Conservation (phyloP, 2,888 invertebrate genomes). For the Antitype chi region DNA sequence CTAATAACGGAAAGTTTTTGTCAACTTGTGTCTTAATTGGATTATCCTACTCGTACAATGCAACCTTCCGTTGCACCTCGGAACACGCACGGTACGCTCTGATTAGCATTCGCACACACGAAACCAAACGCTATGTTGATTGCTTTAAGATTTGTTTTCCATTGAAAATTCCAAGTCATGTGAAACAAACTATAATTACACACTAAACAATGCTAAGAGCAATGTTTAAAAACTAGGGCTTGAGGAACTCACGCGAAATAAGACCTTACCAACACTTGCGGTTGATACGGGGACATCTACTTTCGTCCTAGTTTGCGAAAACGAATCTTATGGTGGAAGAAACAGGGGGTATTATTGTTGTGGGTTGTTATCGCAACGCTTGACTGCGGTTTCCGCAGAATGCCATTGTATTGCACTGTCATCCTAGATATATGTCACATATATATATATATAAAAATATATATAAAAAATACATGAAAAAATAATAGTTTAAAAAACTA, state of each 20-base stretch:
- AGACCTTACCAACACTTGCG: slow-evolving; percentile 70
- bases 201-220: slow-evolving; percentile 74
- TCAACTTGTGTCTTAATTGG: slow-evolving; percentile 65
- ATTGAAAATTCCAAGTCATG: slow-evolving; percentile 51
- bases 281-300: slow-evolving; percentile 66
- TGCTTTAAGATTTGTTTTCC: slow-evolving; percentile 58
- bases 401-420: slow-evolving; percentile 82
- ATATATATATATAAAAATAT: no score
- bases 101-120: slow-evolving; percentile 64
- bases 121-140: slow-evolving; percentile 55
- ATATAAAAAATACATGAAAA: no score
- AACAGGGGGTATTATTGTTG: slow-evolving; percentile 63
- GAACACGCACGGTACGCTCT: slow-evolving; percentile 75
- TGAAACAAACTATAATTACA: slow-evolving; percentile 72
- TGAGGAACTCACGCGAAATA: slow-evolving; percentile 73
- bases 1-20: slow-evolving; percentile 59
- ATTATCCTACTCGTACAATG: slow-evolving; percentile 69
- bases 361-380: slow-evolving; percentile 64
- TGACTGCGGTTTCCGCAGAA: slow-evolving; percentile 79
- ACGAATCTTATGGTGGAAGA: slow-evolving; percentile 52
- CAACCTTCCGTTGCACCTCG: slow-evolving; percentile 76
- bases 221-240: slow-evolving; percentile 75
- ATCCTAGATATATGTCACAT: slow-evolving; percentile 82
- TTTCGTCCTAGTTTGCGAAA: slow-evolving; percentile 58
- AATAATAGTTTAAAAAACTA: no score